These are phyloP conservation scores for Gryllus bimaculatus DNA, from an alignment of 1,140 invertebrate species.

Conservation along the genomic window DNA sequence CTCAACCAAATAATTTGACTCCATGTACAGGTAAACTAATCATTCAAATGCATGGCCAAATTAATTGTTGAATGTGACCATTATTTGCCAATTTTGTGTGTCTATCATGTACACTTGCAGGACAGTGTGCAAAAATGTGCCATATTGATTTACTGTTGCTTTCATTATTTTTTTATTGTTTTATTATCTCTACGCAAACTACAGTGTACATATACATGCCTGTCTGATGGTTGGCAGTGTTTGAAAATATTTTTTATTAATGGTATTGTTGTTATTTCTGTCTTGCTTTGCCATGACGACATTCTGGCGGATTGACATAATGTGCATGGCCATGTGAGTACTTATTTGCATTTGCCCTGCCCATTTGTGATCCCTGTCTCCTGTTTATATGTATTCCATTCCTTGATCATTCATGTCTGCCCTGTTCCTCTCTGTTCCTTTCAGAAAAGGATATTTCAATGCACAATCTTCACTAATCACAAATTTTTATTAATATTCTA, in stretches of 20 bases:
- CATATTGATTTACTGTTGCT: not conserved
- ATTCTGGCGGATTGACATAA: slow-evolving; percentile 12
- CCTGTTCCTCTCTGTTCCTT: too few relatives aligned
- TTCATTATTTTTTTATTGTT: not conserved
- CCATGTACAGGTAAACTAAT: not conserved
- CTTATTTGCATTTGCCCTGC: not conserved
- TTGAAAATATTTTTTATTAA: slow-evolving; percentile 13
- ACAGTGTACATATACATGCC: not conserved
- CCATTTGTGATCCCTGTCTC: not conserved
- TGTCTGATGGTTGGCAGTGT: slow-evolving; percentile 3
- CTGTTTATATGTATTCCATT: not conserved
- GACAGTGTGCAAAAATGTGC: not conserved
- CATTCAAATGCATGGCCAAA: not conserved
- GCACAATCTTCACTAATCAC: too few relatives aligned
- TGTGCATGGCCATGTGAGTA: slow-evolving; percentile 19
- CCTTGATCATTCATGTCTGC: too few relatives aligned
- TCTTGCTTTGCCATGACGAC: slow-evolving; percentile 17
- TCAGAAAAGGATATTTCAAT: too few relatives aligned
- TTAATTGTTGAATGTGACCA: not conserved
- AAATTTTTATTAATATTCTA: too few relatives aligned
- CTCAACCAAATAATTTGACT: too few relatives aligned
- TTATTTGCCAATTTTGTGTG: not conserved
- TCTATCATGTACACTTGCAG: not conserved
- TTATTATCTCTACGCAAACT: not conserved
- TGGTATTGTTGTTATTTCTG: slow-evolving; percentile 16